Conservation (phyloP, 2,113 vertebrate genomes). For the Myotis davidii region DNA sequence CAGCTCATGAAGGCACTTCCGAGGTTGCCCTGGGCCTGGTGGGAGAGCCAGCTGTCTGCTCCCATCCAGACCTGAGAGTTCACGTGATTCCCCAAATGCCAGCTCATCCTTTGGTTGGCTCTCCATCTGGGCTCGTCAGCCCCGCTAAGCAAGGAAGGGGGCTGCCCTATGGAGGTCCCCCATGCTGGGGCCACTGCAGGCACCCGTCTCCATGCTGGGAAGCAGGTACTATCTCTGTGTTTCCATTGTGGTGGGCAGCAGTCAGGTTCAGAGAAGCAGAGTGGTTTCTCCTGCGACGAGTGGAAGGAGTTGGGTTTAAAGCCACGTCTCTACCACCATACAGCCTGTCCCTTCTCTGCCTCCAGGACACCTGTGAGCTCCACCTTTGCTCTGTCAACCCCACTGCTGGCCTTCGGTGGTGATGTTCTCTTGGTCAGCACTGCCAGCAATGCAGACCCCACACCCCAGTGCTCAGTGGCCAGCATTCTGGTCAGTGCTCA, state of each 20-base stretch:
- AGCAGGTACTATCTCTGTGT: fast-evolving
- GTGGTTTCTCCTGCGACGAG: background rate
- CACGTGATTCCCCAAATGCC: background rate
- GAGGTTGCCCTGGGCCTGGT: background rate
- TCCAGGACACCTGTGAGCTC: background rate
- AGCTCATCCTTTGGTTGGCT: background rate
- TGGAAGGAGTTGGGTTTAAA: background rate
- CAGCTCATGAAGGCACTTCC: background rate
- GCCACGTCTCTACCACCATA: background rate
- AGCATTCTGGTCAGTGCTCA: background rate
- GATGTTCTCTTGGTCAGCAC: background rate
- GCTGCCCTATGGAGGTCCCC: background rate
- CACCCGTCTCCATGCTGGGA: background rate
- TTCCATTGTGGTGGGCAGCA: background rate
- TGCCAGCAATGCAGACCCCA: background rate
- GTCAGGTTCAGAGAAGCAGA: background rate
- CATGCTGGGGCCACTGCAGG: fast-evolving
- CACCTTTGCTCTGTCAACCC: background rate
- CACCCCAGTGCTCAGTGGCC: fast-evolving
- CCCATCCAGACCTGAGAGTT: background rate
- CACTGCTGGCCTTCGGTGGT: background rate
- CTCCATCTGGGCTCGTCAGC: background rate
- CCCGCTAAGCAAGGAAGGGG: background rate
- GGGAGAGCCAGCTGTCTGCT: background rate
- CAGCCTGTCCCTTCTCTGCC: background rate